Percentiles rank a stretch among this genome's conserved stretches.
These are phyloP conservation scores for Aphelinus certus DNA, from an alignment of 1,140 invertebrate species.

Conservation along the genomic window DNA sequence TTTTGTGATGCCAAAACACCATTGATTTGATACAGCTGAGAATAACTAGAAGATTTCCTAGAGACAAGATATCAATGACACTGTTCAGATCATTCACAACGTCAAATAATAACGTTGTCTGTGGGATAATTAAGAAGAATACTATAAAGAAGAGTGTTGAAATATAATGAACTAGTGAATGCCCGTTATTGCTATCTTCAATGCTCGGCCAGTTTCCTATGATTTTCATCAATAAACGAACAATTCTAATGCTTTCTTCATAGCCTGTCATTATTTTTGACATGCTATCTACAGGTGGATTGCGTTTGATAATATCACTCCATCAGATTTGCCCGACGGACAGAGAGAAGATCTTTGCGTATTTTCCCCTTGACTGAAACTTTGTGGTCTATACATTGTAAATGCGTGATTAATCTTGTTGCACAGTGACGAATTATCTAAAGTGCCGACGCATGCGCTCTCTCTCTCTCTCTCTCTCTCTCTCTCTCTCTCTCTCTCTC, in stretches of 20 bases:
- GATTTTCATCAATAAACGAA: slow-evolving; percentile 7
- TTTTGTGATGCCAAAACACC: slow-evolving; percentile 21
- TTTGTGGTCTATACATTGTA: too few species aligned
- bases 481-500: too few species aligned
- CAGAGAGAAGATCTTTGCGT: too few species aligned
- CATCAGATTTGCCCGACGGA: too few species aligned
- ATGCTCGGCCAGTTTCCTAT: slow-evolving; percentile 19
- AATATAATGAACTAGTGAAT: not conserved
- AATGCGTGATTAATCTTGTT: too few species aligned
- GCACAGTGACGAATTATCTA: too few species aligned
- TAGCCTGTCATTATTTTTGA: not conserved
- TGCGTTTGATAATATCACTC: too few species aligned
- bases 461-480: too few species aligned
- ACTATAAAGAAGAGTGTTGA: slow-evolving; percentile 11
- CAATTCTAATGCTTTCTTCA: slow-evolving; percentile 11
- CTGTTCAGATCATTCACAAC: slow-evolving; percentile 18
- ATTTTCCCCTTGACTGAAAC: too few species aligned
- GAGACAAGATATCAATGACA: slow-evolving; percentile 27
- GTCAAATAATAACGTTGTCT: slow-evolving; percentile 14
- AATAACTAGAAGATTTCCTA: slow-evolving; percentile 6
- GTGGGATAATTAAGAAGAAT: slow-evolving; percentile 28
- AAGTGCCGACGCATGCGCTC: too few species aligned
- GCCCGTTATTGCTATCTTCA: not conserved
- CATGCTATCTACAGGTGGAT: too few species aligned
- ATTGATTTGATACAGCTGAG: slow-evolving; percentile 13